These are phyloP conservation scores for Pegoplata infirma DNA, from an alignment of 2,888 invertebrate genomes.

Conservation along the genomic window DNA sequence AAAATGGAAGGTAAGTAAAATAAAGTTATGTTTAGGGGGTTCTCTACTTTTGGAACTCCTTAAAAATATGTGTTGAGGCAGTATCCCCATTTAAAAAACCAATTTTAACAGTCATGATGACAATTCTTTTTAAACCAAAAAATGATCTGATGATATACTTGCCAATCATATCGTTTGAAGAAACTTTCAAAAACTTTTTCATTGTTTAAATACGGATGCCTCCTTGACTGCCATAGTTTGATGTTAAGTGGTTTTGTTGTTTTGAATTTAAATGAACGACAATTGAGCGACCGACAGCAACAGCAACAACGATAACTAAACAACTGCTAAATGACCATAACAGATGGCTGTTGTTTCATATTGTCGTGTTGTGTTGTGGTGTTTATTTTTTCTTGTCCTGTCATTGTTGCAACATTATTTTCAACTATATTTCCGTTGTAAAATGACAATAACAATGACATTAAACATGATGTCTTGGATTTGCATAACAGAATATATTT, in stretches of 20 bases:
- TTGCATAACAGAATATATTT: conserved; percentile 30
- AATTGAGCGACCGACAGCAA: conserved; percentile 3
- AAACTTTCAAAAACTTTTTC: background rate
- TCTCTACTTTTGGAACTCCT: too few species aligned
- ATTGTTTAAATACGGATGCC: background rate
- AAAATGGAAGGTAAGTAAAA: too few species aligned
- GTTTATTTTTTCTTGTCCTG: conserved; percentile 15
- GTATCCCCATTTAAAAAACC: too few species aligned
- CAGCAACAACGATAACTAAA: too few species aligned
- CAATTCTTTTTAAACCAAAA: conserved; percentile 7
- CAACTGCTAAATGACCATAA: conserved; percentile 43
- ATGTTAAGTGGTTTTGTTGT: conserved; percentile 46
- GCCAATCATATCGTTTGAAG: conserved; percentile 28
- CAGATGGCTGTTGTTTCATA: conserved; percentile 12
- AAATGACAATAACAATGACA: conserved; percentile 37
- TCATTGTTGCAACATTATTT: conserved; percentile 11
- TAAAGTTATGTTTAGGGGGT: too few species aligned
- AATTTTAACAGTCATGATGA: background rate
- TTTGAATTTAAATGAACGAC: conserved; percentile 18
- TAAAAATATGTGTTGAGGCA: too few species aligned
- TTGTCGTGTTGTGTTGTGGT: conserved; percentile 5
- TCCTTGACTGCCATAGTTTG: conserved; percentile 22
- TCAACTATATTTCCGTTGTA: conserved; percentile 47
- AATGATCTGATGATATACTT: conserved; percentile 40
- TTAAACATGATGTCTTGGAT: conserved; percentile 40